phyloP scores from a whole-genome alignment of 2,888 invertebrate genomes.

The Chesias legatella region DNA sequence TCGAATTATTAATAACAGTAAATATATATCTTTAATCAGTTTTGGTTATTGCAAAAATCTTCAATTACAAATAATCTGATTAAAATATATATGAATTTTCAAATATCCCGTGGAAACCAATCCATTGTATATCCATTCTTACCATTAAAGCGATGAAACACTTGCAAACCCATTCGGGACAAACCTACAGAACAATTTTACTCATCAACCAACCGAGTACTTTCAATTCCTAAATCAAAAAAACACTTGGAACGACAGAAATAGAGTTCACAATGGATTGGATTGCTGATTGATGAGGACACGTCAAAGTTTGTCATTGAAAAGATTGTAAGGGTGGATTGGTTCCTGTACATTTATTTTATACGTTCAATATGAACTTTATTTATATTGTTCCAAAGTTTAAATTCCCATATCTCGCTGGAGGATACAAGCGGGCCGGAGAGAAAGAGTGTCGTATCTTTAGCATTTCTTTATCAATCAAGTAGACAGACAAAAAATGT shows the following conservation, averaged over 20 bases:
- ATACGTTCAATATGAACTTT: constrained; percentile 3
- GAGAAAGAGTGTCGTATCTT: constrained; percentile 59
- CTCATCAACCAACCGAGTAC: constrained; percentile 2
- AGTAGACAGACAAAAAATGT: constrained; percentile 68
- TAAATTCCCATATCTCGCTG: not conserved
- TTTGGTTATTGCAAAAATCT: too few relatives aligned
- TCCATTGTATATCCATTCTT: constrained; percentile 36
- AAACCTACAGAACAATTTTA: constrained; percentile 38
- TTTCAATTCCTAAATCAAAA: too few relatives aligned
- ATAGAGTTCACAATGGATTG: constrained; percentile 26
- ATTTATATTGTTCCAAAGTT: constrained; percentile 8
- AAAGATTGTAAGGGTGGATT: constrained; percentile 36
- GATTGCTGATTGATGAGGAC: not conserved
- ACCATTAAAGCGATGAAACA: constrained; percentile 40
- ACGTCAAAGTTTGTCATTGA: constrained; percentile 34
- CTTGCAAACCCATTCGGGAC: constrained; percentile 45
- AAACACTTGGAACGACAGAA: too few relatives aligned
- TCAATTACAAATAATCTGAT: too few relatives aligned
- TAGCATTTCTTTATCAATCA: constrained; percentile 75
- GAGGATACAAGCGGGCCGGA: constrained; percentile 12
- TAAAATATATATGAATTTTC: constrained; percentile 8
- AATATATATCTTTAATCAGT: too few relatives aligned
- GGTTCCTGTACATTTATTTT: constrained; percentile 23
- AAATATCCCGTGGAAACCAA: constrained; percentile 28
- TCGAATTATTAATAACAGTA: too few relatives aligned